These are phyloP conservation scores for Empidonax alnorum DNA, from an alignment of 2,113 vertebrate genomes.

Conservation along the genomic window DNA sequence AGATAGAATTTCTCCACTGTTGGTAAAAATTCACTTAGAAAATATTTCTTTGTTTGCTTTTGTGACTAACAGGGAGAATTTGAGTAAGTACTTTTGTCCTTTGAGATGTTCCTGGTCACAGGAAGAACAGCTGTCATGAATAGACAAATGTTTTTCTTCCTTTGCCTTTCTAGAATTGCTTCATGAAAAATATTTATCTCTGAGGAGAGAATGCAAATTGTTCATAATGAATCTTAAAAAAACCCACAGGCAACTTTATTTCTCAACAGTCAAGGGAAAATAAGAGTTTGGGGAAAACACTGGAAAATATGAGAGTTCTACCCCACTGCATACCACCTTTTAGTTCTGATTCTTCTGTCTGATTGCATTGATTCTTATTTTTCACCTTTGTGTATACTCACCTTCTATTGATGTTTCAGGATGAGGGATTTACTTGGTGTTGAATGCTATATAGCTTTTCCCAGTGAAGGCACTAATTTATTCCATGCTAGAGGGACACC, in stretches of 20 bases:
- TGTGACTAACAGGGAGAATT: neutral
- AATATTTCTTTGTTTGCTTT: neutral
- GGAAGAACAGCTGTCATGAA: neutral
- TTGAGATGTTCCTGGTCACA: neutral
- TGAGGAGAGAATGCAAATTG: neutral
- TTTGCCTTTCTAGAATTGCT: neutral
- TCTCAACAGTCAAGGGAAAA: neutral
- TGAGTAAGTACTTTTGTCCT: neutral
- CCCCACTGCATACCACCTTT: neutral
- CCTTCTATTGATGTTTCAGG: neutral
- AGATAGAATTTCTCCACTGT: neutral
- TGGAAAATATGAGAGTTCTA: neutral
- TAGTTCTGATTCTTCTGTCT: neutral
- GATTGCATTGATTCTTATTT: neutral
- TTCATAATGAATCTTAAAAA: neutral
- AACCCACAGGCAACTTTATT: neutral
- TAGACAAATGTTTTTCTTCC: neutral
- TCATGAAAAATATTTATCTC: neutral
- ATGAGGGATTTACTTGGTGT: neutral
- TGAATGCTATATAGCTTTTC: neutral
- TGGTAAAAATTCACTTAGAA: neutral
- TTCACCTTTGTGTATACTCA: neutral
- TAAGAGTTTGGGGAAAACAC: neutral
- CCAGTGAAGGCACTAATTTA: neutral
- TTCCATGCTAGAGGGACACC: neutral